phyloP scores from a whole-genome alignment of 2,113 vertebrate species.

The Gnathonemus echidnorhynchus region DNA sequence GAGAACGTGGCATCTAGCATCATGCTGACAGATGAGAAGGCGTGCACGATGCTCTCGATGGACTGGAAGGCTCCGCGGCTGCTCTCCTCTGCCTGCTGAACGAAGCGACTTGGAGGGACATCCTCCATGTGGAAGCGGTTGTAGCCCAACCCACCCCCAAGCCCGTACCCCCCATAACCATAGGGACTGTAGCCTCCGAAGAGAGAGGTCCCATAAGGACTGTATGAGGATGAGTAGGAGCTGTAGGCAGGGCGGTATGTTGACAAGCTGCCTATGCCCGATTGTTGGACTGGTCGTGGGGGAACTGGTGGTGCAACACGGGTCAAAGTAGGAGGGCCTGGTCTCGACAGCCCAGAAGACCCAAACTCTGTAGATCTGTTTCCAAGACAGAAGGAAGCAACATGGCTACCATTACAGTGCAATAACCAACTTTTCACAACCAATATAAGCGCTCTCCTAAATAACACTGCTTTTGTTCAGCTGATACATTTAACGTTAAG shows the following conservation, averaged over 20 bases:
- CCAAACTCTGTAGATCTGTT: conserved; percentile 77
- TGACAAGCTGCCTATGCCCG: conserved; percentile 50
- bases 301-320: conserved; percentile 79
- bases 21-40: conserved; percentile 92
- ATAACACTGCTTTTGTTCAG: not conserved
- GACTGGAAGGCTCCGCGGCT: conserved; percentile 95
- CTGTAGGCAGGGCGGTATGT: conserved; percentile 75
- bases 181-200: conserved; percentile 75
- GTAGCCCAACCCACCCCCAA: conserved; percentile 70
- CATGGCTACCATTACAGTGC: not conserved
- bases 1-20: conserved; percentile 98
- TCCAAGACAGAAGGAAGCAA: not conserved
- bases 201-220: conserved; percentile 72
- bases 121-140: conserved; percentile 73
- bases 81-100: conserved; percentile 94
- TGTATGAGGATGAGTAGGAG: conserved; percentile 75
- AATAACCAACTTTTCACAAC: not conserved
- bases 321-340: conserved; percentile 69
- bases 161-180: conserved; percentile 52
- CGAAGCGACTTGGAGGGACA: conserved; percentile 82
- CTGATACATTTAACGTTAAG: not conserved
- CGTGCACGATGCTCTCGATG: conserved; percentile 95
- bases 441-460: not conserved
- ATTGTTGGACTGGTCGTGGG: conserved; percentile 75
- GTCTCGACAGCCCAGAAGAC: conserved; percentile 50